Percentiles rank a stretch among this genome's conserved stretches.
Evolutionary conservation across 37 sponge, comb jelly and placozoan genomes (phyloP).

Genomic region (Cladorhizidae sp.): DNA sequence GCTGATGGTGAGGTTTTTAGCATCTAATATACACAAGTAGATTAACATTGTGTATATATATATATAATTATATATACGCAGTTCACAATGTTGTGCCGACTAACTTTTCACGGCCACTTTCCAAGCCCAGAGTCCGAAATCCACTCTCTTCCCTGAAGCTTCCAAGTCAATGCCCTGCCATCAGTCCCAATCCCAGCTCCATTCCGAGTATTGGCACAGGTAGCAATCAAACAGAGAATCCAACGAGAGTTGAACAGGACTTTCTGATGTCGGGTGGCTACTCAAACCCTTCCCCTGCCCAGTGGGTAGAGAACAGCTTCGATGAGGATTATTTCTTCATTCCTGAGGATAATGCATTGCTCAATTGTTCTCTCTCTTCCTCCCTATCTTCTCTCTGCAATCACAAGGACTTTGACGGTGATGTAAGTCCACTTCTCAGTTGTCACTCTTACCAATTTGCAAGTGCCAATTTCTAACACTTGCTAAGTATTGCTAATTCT

Average conservation of each 20-base stretch:
- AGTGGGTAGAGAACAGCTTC: constrained; percentile 23
- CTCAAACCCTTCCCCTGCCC: not conserved
- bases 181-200: constrained; percentile 1
- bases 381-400: constrained; percentile 53
- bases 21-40: too few relatives aligned
- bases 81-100: constrained; percentile 16
- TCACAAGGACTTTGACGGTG: too few relatives aligned
- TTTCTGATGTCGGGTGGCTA: constrained; percentile 24
- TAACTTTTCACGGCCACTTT: constrained; percentile 43
- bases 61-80: not conserved
- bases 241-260: constrained; percentile 50
- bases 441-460: too few relatives aligned
- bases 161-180: not conserved
- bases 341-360: constrained; percentile 44
- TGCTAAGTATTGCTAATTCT: too few relatives aligned
- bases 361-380: constrained; percentile 49
- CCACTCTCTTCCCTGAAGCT: constrained; percentile 50
- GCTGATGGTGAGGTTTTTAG: constrained; percentile 10
- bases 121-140: constrained; percentile 72
- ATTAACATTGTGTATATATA: constrained; percentile 37
- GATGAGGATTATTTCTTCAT: constrained; percentile 58
- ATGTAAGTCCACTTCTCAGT: too few relatives aligned
- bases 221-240: constrained; percentile 20
- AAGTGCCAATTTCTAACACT: too few relatives aligned
- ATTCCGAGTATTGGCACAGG: not conserved